Percentiles rank a stretch among this genome's conserved stretches.
These are phyloP conservation scores for Silurus lanzhouensis DNA, from an alignment of 2,797 vertebrate genomes.

Conservation along the genomic window DNA sequence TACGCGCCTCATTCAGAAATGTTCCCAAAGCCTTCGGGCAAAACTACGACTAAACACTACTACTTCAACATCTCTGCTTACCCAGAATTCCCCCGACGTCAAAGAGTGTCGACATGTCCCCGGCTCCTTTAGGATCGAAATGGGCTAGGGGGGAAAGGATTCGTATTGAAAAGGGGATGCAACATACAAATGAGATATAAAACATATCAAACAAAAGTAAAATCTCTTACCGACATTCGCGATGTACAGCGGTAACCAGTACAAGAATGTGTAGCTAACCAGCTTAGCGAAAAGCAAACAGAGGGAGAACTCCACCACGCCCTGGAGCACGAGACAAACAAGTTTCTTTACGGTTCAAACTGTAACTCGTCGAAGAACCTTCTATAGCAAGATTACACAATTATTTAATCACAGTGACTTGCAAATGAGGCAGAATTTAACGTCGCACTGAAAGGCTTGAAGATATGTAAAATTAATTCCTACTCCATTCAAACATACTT, in stretches of 20 bases:
- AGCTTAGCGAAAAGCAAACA: slow-evolving; percentile 96
- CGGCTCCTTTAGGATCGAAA: slow-evolving; percentile 87
- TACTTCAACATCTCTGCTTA: slow-evolving; percentile 59
- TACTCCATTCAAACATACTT: not conserved
- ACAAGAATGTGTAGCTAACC: slow-evolving; percentile 98
- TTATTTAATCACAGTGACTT: not conserved
- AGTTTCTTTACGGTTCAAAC: not conserved
- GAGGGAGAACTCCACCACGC: slow-evolving; percentile 93
- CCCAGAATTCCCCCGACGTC: slow-evolving; percentile 95
- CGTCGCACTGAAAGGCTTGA: not conserved
- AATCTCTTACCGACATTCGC: slow-evolving; percentile 85
- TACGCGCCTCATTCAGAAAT: not conserved
- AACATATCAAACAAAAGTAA: too few relatives aligned
- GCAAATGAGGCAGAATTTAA: not conserved
- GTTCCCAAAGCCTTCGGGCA: not conserved
- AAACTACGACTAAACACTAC: not conserved
- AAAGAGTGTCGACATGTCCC: slow-evolving; percentile 92
- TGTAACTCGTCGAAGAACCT: not conserved
- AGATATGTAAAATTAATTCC: not conserved
- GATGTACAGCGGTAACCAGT: slow-evolving; percentile 97
- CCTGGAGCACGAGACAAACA: slow-evolving; percentile 69
- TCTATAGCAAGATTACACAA: not conserved
- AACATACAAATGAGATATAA: not conserved
- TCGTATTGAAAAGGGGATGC: not conserved
- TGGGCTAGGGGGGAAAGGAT: slow-evolving; percentile 75